phyloP scores from a whole-genome alignment of 2,888 invertebrate species.

The Oasisia sp. region DNA sequence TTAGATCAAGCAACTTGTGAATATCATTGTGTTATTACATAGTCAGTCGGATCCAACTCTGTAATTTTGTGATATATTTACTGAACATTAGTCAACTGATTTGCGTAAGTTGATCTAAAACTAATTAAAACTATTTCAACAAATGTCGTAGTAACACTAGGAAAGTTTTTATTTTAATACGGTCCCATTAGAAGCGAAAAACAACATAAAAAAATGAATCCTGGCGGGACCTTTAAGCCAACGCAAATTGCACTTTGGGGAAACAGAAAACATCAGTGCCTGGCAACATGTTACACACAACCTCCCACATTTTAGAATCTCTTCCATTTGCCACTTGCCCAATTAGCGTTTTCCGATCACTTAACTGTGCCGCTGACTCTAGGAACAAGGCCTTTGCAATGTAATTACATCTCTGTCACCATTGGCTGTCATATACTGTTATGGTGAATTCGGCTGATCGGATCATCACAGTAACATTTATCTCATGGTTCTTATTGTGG shows the following conservation, averaged over 20 bases:
- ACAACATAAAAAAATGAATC: too few species aligned
- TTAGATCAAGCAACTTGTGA: too few species aligned
- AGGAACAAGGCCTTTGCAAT: neutral
- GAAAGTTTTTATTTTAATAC: too few species aligned
- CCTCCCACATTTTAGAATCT: neutral
- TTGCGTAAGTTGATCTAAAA: too few species aligned
- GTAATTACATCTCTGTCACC: neutral
- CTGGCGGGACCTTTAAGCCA: neutral
- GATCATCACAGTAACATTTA: neutral
- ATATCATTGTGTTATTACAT: too few species aligned
- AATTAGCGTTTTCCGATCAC: slow-evolving; percentile 5
- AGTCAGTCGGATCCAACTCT: too few species aligned
- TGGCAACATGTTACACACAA: neutral
- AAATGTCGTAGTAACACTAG: too few species aligned
- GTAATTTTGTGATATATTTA: too few species aligned
- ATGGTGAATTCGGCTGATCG: neutral
- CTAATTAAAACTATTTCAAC: too few species aligned
- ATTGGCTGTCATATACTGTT: neutral
- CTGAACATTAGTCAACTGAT: too few species aligned
- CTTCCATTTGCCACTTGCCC: slow-evolving; percentile 10
- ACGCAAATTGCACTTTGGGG: neutral
- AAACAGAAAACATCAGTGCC: neutral
- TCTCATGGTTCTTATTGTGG: neutral
- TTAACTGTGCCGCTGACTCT: neutral
- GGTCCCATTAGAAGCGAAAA: too few species aligned